Conservation (phyloP, 2,888 invertebrate genomes). For the Escarpia spicata region DNA sequence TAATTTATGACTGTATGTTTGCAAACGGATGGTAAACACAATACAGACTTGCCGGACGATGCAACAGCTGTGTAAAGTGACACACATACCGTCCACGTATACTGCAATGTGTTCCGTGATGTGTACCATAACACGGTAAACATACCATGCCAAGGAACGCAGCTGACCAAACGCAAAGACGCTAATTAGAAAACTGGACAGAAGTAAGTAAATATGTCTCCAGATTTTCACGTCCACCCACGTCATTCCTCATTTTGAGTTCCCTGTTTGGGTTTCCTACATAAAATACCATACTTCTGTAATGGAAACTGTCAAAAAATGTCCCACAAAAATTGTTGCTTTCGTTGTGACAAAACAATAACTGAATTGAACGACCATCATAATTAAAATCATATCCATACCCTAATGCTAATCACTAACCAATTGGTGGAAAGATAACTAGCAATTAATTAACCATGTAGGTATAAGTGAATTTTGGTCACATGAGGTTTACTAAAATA, state of each 20-base stretch:
- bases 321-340: neutral
- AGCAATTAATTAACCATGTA: neutral
- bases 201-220: neutral
- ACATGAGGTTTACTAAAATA: neutral
- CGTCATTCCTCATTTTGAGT: neutral
- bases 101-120: neutral
- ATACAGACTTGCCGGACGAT: neutral
- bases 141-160: neutral
- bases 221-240: neutral
- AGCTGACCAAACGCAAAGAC: neutral
- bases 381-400: neutral
- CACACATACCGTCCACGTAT: neutral
- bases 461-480: neutral
- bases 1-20: neutral
- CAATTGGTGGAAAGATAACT: neutral
- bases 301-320: neutral
- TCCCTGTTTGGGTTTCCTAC: neutral
- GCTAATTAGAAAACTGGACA: neutral
- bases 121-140: neutral
- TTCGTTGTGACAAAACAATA: neutral
- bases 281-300: neutral
- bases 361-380: neutral
- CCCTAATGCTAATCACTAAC: neutral
- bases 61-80: neutral
- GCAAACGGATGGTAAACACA: neutral